Conservation (phyloP, 1,140 invertebrate species). For the Drosophila sproati region DNA sequence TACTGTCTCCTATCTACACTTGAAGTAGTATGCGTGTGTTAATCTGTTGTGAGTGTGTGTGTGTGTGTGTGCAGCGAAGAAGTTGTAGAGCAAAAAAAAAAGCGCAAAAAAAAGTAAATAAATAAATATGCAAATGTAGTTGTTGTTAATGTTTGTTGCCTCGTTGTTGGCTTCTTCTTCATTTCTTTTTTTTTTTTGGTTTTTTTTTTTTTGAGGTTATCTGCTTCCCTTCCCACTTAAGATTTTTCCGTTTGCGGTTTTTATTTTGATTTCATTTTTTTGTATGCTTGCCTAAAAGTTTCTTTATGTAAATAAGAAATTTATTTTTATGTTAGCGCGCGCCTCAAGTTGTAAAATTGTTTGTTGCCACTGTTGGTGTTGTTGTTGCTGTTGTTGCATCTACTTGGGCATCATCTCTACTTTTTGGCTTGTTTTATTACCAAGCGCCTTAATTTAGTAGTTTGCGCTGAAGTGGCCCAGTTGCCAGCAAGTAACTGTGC, state of each 20-base stretch:
- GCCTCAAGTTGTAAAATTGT: conserved; percentile 82
- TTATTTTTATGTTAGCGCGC: conserved; percentile 79
- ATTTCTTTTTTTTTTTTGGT: conserved; percentile 62
- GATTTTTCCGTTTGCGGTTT: conserved; percentile 70
- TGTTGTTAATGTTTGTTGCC: conserved; percentile 74
- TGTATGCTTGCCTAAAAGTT: conserved; percentile 71
- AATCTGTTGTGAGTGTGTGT: conserved; percentile 14
- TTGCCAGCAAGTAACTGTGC: conserved; percentile 64
- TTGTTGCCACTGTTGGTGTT: conserved; percentile 44
- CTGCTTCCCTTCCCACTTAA: conserved; percentile 16
- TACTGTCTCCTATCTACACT: background rate
- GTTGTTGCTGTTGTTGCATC: conserved; percentile 10
- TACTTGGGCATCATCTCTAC: conserved; percentile 43
- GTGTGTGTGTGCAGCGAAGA: conserved; percentile 54
- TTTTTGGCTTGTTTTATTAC: conserved; percentile 70
- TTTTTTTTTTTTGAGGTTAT: conserved; percentile 37
- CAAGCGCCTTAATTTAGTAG: conserved; percentile 76
- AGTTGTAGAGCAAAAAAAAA: conserved; percentile 61
- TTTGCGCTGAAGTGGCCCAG: conserved; percentile 62
- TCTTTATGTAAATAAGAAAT: conserved; percentile 83
- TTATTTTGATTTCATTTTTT: conserved; percentile 69
- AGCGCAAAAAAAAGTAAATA: conserved; percentile 65
- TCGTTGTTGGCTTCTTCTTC: conserved; percentile 17
- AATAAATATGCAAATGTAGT: conserved; percentile 78
- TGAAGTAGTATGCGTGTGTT: conserved; percentile 1